Evolutionary conservation across 2,888 invertebrate genomes (phyloP).

Genomic region (Muscina levida): DNA sequence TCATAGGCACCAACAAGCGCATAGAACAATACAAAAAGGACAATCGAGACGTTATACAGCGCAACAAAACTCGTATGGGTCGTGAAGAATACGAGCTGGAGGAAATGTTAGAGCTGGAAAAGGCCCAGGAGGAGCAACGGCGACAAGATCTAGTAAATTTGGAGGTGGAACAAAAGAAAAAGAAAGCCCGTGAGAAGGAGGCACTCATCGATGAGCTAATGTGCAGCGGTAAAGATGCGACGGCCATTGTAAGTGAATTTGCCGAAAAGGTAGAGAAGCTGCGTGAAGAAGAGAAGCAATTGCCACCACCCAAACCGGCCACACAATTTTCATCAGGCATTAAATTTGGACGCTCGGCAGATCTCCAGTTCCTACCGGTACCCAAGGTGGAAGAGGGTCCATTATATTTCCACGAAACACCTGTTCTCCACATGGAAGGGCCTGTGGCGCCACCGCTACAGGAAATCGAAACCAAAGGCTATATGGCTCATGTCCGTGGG

Average conservation of each 20-base stretch:
- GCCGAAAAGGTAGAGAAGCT: slow-evolving; percentile 85
- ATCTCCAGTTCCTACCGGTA: slow-evolving; percentile 84
- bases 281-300: slow-evolving; percentile 82
- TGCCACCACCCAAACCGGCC: slow-evolving; percentile 79
- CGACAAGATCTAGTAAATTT: slow-evolving; percentile 85
- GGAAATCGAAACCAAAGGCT: slow-evolving; percentile 85
- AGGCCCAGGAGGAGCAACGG: slow-evolving; percentile 87
- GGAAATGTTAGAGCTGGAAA: slow-evolving; percentile 90
- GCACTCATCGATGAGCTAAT: slow-evolving; percentile 97
- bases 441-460: slow-evolving; percentile 85
- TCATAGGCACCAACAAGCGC: slow-evolving; percentile 91
- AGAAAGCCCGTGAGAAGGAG: slow-evolving; percentile 92
- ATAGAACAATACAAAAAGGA: slow-evolving; percentile 95
- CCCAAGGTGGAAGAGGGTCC: slow-evolving; percentile 89
- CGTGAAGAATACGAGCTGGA: slow-evolving; percentile 93
- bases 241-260: slow-evolving; percentile 91
- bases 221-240: slow-evolving; percentile 94
- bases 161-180: slow-evolving; percentile 86
- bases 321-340: slow-evolving; percentile 94
- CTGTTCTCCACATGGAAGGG: slow-evolving; percentile 84
- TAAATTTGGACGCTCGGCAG: slow-evolving; percentile 86
- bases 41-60: slow-evolving; percentile 91
- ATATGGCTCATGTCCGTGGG: slow-evolving; percentile 87
- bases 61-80: slow-evolving; percentile 88
- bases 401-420: slow-evolving; percentile 85